These are phyloP conservation scores for Coboldia fuscipes DNA, from an alignment of 1,140 invertebrate genomes.

Conservation along the genomic window DNA sequence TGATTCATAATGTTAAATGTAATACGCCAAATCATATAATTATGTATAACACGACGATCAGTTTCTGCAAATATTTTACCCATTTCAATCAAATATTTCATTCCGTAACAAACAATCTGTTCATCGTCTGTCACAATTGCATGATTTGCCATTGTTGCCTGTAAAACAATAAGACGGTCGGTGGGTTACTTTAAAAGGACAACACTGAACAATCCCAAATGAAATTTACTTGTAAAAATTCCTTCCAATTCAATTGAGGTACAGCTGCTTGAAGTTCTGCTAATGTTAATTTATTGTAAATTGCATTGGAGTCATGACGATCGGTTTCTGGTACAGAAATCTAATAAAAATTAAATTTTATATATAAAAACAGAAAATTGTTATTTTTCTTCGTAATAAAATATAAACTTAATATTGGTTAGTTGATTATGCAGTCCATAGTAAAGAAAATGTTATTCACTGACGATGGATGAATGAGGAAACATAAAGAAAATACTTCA, in stretches of 20 bases:
- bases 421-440: no score
- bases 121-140: conserved; percentile 30
- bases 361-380: background rate
- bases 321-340: conserved; percentile 57
- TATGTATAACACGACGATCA: conserved; percentile 47
- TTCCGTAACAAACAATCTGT: conserved; percentile 55
- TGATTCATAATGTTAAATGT: conserved; percentile 56
- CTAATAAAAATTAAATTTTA: conserved; percentile 19
- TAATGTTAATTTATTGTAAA: conserved; percentile 49
- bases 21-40: conserved; percentile 66
- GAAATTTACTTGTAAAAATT: conserved; percentile 42
- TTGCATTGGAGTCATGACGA: conserved; percentile 56
- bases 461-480: background rate
- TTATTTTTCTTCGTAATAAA: background rate
- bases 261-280: conserved; percentile 37
- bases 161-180: background rate
- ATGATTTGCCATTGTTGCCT: background rate
- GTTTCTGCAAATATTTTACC: conserved; percentile 43
- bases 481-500: conserved; percentile 1
- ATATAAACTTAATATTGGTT: no score
- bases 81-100: conserved; percentile 59
- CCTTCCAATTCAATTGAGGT: conserved; percentile 55
- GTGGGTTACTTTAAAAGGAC: no score
- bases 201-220: no score
- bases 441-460: no score